phyloP scores from a whole-genome alignment of 1,140 invertebrate species.

The silkworm (Bombyx mori) region DNA sequence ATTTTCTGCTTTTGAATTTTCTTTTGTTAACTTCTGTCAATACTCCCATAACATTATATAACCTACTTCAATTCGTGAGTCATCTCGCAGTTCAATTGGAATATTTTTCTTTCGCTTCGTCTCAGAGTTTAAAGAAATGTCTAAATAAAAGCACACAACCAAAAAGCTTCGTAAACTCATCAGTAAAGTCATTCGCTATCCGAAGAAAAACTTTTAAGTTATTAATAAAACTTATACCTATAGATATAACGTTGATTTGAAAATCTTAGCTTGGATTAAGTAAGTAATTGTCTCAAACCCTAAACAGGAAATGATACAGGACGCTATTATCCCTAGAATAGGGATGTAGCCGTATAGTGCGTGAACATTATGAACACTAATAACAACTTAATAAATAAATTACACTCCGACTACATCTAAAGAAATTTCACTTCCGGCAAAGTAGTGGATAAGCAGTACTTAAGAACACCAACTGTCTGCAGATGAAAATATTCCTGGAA shows the following conservation, averaged over 20 bases:
- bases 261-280: slow-evolving; percentile 73
- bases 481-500: too few relatives aligned
- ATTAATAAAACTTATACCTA: slow-evolving; percentile 46
- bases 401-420: slow-evolving; percentile 63
- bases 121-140: too few relatives aligned
- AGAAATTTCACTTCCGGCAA: slow-evolving; percentile 18
- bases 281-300: slow-evolving; percentile 72
- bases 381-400: slow-evolving; percentile 38
- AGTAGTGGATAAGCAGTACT: too few relatives aligned
- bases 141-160: slow-evolving; percentile 47
- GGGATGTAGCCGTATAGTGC: slow-evolving; percentile 47
- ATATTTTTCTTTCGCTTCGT: too few relatives aligned
- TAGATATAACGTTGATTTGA: slow-evolving; percentile 72
- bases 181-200: slow-evolving; percentile 53
- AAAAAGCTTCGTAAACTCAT: slow-evolving; percentile 64
- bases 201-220: slow-evolving; percentile 44
- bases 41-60: too few relatives aligned
- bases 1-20: too few relatives aligned
- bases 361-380: not conserved
- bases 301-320: slow-evolving; percentile 69
- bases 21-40: too few relatives aligned
- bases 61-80: too few relatives aligned
- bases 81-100: too few relatives aligned
- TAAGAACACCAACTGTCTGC: too few relatives aligned
- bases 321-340: slow-evolving; percentile 67